Base-by-base conservation (phyloP, 2,888 invertebrate genomes). In the Reticulitermes lucifugus region DNA sequence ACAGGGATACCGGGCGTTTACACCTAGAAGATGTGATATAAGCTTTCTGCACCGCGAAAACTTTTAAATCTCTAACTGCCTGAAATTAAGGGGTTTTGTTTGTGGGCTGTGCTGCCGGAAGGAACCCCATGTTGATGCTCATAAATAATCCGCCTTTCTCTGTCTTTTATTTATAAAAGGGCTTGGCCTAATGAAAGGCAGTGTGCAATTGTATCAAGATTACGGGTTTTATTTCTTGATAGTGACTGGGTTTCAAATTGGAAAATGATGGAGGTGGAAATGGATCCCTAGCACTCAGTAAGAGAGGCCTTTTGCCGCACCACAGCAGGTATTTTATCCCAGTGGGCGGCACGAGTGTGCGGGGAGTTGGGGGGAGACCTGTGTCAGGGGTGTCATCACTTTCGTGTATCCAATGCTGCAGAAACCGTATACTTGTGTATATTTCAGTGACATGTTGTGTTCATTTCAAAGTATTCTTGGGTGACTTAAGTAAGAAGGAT, bases 181-280 rank as follows among this genome's bases (percentile, higher is more conserved):
- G 29, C 35, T 18, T 41, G 73, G 73, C 73, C 21, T 73, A 73
- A 73, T 73, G 73, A 73, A 35, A 41, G 73, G 73, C 41, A 35
- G 73, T 6, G 9, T 73, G 73, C 73, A 41, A 73, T 73, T 41
- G 73, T 21, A 73, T 73, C 51, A 22, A 43, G 79, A 79, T 79
- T 79, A 79, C 46, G 22, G 60, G 59, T 9, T 80, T 60, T 60
- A 80, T 80, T 80, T 80, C 80, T 59, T 80, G 80, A 80, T 59
- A 80, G 80, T 55, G 79, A 18, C 51, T 59, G 55, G 79, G 55
- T 79, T 79, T 79, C 59, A 79, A 59, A 80, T 73, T 73, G 73
- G 73, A 73, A 73, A 73, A 73, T 73, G 25, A 73, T 41, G 41
- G 35, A 73, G 18, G 35, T 35, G 65, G 65, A 9, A n/a, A 5